Conservation (phyloP, 2,888 invertebrate species). For the Drosophila seclusa region DNA sequence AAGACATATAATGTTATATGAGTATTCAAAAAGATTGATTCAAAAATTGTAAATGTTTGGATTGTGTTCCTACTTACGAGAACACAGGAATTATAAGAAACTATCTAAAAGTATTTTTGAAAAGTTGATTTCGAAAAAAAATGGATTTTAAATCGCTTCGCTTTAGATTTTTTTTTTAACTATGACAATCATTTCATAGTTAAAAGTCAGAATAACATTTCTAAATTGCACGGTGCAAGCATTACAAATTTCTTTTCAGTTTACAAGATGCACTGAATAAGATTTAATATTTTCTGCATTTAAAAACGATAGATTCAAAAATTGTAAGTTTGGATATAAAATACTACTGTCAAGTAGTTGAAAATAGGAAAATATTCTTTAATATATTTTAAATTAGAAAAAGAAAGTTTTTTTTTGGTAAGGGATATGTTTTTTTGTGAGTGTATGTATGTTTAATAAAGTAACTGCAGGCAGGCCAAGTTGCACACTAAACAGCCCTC, state of each 20-base stretch:
- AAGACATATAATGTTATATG: not conserved
- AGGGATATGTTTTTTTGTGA: not conserved
- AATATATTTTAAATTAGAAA: not conserved
- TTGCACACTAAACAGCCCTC: slow-evolving; percentile 17
- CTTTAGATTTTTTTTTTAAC: too few relatives aligned
- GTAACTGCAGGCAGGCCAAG: slow-evolving; percentile 4
- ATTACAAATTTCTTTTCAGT: not conserved
- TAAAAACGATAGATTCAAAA: not conserved
- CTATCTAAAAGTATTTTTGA: not conserved
- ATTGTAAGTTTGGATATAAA: not conserved
- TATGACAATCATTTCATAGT: too few relatives aligned
- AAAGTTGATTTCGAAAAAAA: not conserved
- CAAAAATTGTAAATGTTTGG: not conserved
- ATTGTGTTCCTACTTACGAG: not conserved
- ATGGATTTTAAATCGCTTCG: not conserved
- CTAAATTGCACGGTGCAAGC: not conserved
- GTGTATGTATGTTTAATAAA: slow-evolving; percentile 9
- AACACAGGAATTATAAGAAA: not conserved
- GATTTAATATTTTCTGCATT: not conserved
- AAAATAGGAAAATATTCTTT: not conserved
- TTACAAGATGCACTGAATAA: not conserved
- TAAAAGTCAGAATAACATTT: not conserved
- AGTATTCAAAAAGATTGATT: not conserved
- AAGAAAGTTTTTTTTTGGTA: not conserved
- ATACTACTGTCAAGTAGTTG: not conserved